Percentiles rank a stretch among this genome's conserved stretches.
Evolutionary conservation across 2,797 vertebrate genomes (phyloP).

Genomic region (Brachyalestes nurse): DNA sequence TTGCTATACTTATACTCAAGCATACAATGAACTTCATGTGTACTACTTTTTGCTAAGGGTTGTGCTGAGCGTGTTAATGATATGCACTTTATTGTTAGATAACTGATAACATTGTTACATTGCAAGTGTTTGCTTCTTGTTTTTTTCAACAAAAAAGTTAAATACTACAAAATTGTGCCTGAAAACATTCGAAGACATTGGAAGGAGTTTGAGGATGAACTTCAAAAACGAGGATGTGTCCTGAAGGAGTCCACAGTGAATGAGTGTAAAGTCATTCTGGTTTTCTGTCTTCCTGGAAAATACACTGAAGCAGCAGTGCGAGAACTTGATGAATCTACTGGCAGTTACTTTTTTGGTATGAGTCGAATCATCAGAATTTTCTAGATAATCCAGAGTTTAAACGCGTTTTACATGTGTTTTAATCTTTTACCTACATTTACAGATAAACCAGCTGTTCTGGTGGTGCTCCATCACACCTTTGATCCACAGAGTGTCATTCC

Average conservation of each 20-base stretch:
- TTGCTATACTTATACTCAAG: too few relatives aligned
- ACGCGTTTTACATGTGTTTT: background rate
- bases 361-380: background rate
- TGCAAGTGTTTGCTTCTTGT: too few relatives aligned
- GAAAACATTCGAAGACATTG: background rate
- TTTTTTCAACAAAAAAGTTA: too few relatives aligned
- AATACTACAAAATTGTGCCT: background rate
- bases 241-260: background rate
- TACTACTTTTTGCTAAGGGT: too few relatives aligned
- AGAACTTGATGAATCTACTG: constrained; percentile 10
- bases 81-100: too few relatives aligned
- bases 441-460: background rate
- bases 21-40: too few relatives aligned
- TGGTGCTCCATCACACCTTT: background rate
- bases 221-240: background rate
- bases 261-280: background rate
- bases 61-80: too few relatives aligned
- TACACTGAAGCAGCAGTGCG: background rate
- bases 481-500: background rate
- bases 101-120: too few relatives aligned
- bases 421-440: background rate
- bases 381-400: background rate
- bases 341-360: too few relatives aligned
- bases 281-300: background rate
- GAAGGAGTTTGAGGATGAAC: background rate